Percentiles rank a stretch among this genome's conserved stretches.
phyloP scores from a whole-genome alignment of 2,113 vertebrate species.

The Apodemus sylvaticus region DNA sequence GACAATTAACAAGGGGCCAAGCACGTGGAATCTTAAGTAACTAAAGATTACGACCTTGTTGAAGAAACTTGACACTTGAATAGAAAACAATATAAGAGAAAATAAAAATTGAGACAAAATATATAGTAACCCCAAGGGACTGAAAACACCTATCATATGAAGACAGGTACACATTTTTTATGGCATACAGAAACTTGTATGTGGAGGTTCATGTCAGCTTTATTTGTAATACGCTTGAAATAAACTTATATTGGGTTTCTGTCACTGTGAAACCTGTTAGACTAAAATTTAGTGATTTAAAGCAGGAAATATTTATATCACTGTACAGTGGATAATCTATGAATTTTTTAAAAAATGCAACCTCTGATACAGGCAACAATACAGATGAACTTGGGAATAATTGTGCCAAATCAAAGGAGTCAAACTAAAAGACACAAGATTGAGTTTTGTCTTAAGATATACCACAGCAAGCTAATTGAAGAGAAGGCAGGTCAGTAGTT shows the following conservation, averaged over 20 bases:
- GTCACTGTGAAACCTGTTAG: neutral
- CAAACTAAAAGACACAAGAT: neutral
- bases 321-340: neutral
- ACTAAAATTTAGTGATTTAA: neutral
- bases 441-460: conserved; percentile 12
- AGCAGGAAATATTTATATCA: neutral
- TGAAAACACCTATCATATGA: neutral
- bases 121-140: conserved; percentile 16
- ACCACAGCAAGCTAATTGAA: neutral
- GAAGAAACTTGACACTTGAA: conserved; percentile 42
- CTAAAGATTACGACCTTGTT: conserved; percentile 44
- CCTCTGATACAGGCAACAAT: neutral
- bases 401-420: conserved; percentile 30
- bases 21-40: conserved; percentile 61
- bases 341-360: neutral
- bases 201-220: neutral
- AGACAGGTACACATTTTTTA: neutral
- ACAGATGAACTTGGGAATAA: conserved; percentile 22
- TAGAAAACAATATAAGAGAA: conserved; percentile 25
- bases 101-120: conserved; percentile 28
- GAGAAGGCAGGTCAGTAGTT: neutral
- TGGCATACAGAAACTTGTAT: neutral
- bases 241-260: neutral
- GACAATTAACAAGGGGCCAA: conserved; percentile 44
- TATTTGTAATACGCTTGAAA: conserved; percentile 9